Base-by-base conservation (phyloP, 2,797 vertebrate genomes). In the Knipowitschia caucasica region DNA sequence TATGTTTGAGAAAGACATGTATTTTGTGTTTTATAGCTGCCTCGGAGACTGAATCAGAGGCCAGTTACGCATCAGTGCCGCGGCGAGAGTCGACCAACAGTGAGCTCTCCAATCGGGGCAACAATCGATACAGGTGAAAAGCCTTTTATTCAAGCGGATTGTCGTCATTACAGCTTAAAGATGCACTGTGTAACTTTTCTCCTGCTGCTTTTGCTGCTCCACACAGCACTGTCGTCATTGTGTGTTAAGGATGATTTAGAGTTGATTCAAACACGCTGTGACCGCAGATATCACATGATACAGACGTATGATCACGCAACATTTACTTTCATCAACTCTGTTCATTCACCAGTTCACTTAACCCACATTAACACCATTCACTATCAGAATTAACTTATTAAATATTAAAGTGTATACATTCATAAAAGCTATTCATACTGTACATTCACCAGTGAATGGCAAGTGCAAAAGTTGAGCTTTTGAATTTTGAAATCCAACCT, bases 11-110 rank as follows among this genome's bases (percentile, higher is more conserved):
- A 8, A 17, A 29, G 8, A 15, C 7, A 5, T 29, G 43, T 47
- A 21, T 36, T 5, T 26, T 26, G 40, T 10, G 18, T 54, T 61
- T 44, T 12, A 4, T 81, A 81, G 81, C 40, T 61, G 53, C 1
- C 3, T 89, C 87, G 3, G 85, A 80, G 1, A 73, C 88, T 0
- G 90, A 83, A n/a, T 91, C 91, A 0, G 90, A 91, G 51, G 77
- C 59, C 42, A 89, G 87, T 72, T 89, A 91, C 1, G 27, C 74
- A 0, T 67, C 85, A 0, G 73, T 63, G 35, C 84, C 89, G 23
- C 84, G 64, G 21, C 62, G 30, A 40, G 56, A 68, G 0, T 79
- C 80, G 0, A 49, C 70, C 4, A 57, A 42, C 52, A 86, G 62
- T 8, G 31, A 35, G 5, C 46, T 31, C 25, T 64, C 73, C 36